Base-by-base conservation (phyloP, 2,113 vertebrate species). In the Stictonetta naevosa region DNA sequence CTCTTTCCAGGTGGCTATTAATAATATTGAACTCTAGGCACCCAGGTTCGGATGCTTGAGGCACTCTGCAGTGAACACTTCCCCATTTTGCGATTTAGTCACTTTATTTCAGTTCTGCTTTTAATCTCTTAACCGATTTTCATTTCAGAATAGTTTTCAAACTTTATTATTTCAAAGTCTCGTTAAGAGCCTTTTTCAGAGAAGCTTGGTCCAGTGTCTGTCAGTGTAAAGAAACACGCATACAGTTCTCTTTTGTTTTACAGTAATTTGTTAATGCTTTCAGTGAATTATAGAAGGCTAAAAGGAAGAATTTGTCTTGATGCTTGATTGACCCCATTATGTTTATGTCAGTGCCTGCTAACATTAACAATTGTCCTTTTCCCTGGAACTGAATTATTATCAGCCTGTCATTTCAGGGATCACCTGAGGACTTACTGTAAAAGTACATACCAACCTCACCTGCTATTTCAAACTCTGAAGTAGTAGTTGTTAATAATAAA, bases 1-100 rank as follows among this genome's bases (percentile, higher is more conserved):
- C 96, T 97, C 93, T 33, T 80, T 76, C 16, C 94, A 97, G 97
- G 92, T 95, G 92, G 25, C 11, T 14, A 0, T 34, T n/a, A 2
- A 8, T 18, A 18, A 3, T 7, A 8, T 22, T 66, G 3, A 62
- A 2, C 72, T 6, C 64, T 81, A 2, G 63, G 58, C 91, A 2
- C 74, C 78, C 67, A 0, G 3, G 23, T 6, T 2, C 3, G 64
- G 73, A 2, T 58, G 75, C 86, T 31, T 2, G 82, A 63, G 58
- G 2, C 5, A 1, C 78, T 38, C 86, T 16, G 18, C 82, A 4
- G 6, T 2, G 8, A 33, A 8, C 15, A 0, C 50, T 36, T 59
- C 3, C 68, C 93, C 62, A 2, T 3, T 0, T 4, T 2, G 28
- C 6, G 0, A 4, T 19, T 4, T 8, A 62, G 9, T 34, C 5